Base-by-base conservation (phyloP, 2,797 vertebrate genomes). In the Bovichtus diacanthus region DNA sequence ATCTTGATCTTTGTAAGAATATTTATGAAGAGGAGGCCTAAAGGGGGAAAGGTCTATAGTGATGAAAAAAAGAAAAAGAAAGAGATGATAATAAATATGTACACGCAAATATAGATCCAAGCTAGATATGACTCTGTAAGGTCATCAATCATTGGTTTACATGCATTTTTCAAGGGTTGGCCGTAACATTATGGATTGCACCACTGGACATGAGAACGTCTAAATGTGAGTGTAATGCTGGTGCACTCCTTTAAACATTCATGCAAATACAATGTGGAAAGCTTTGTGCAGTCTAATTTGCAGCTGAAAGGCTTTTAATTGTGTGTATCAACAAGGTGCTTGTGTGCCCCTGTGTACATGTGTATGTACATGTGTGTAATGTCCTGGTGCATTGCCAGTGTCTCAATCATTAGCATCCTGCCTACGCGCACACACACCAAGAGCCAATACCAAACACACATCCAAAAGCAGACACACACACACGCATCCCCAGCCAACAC, bases 251-350 rank as follows among this genome's bases (percentile, higher is more conserved):
- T 83, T 83, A 81, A 86, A 82, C 70, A 74, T 82, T 86, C 65
- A 81, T 87, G 76, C 50, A 83, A 84, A 79, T 77, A 68, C 56
- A 80, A 70, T 72, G 44, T 67, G 61, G 47, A 70, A 81, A 71
- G 66, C 77, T 85, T 84, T 77, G 78, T 70, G 76, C 75, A 70
- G 73, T 82, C 76, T 89, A 85, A 93, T 91, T 87, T 91, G 79
- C 73, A 83, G 81, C 82, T 81, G 84, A 84, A 89, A 87, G 78
- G 74, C 74, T 83, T 91, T 90, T 89, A 93, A 93, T 91, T 90
- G 85, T 43, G 29, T 49, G 49, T 87, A 90, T 89, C 84, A 92
- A 87, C 84, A 90, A 90, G 80, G 76, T 87, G 76, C 82, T 83
- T 74, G 69, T 78, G 72, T 67, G 46, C 39, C 82, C 41, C 65